Evolutionary conservation across 1,140 invertebrate genomes (phyloP).

Genomic region (Dryas iulia): DNA sequence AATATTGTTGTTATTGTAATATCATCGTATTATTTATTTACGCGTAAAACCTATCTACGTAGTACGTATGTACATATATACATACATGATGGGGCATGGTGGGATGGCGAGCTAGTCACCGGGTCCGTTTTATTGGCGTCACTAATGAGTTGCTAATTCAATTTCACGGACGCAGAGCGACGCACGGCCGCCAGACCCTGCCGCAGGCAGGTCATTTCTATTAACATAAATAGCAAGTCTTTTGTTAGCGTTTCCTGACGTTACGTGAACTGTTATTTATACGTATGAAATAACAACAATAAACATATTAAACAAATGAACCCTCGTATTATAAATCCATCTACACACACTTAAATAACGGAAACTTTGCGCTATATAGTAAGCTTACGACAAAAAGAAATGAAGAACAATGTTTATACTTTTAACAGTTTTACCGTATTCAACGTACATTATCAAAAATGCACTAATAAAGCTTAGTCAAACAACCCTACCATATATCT

Average conservation of each 20-base stretch:
- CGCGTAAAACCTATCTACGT: conserved; percentile 6
- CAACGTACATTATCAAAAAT: conserved; percentile 15
- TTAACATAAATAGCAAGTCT: conserved; percentile 28
- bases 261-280: conserved; percentile 4
- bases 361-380: not conserved
- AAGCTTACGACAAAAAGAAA: not conserved
- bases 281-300: not conserved
- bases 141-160: conserved; percentile 79
- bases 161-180: conserved; percentile 67
- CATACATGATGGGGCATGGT: not conserved
- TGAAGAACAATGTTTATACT: not conserved
- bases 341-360: not conserved
- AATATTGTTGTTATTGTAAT: too few species aligned
- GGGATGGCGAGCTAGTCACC: conserved; percentile 23
- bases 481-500: conserved; percentile 46
- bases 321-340: not conserved
- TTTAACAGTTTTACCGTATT: not conserved
- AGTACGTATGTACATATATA: not conserved
- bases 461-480: conserved; percentile 39
- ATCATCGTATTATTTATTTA: not conserved
- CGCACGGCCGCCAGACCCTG: conserved; percentile 23
- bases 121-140: conserved; percentile 71
- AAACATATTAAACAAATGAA: not conserved
- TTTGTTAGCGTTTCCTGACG: conserved; percentile 18
- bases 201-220: conserved; percentile 30